These are phyloP conservation scores for Erynnis tages DNA, from an alignment of 2,888 invertebrate species.

Conservation along the genomic window DNA sequence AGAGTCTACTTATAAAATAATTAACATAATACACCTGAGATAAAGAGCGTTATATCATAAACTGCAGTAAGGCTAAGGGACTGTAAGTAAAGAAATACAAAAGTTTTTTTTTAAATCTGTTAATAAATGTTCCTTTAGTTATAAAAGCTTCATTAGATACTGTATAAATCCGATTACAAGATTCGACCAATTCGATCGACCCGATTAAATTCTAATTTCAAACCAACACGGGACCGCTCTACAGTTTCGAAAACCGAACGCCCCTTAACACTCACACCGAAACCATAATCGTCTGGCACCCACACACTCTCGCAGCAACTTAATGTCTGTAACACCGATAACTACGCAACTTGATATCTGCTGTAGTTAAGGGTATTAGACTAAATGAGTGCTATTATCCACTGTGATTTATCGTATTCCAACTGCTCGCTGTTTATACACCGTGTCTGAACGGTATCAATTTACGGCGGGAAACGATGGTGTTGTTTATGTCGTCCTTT, in stretches of 20 bases:
- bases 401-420: conserved; percentile 32
- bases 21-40: too few relatives aligned
- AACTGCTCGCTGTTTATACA: conserved; percentile 28
- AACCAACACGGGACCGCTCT: too few relatives aligned
- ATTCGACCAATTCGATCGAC: too few relatives aligned
- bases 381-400: conserved; percentile 36
- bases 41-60: too few relatives aligned
- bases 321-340: conserved; percentile 29
- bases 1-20: too few relatives aligned
- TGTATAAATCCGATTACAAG: too few relatives aligned
- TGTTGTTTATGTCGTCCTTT: conserved; percentile 26
- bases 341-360: conserved; percentile 34
- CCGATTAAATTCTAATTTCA: too few relatives aligned
- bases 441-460: conserved; percentile 28
- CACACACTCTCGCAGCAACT: conserved; percentile 26
- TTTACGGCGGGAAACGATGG: conserved; percentile 27
- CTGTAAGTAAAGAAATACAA: too few relatives aligned
- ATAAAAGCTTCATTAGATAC: too few relatives aligned
- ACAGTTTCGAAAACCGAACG: background rate
- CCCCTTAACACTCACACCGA: conserved; percentile 27
- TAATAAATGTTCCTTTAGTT: too few relatives aligned
- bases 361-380: conserved; percentile 36
- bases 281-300: conserved; percentile 14
- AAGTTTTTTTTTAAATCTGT: too few relatives aligned
- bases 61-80: too few relatives aligned